Evolutionary conservation across 2,888 invertebrate species (phyloP), one percentile per base, ranked within the genome.

Genomic region (Notocelia uddmanniana): DNA sequence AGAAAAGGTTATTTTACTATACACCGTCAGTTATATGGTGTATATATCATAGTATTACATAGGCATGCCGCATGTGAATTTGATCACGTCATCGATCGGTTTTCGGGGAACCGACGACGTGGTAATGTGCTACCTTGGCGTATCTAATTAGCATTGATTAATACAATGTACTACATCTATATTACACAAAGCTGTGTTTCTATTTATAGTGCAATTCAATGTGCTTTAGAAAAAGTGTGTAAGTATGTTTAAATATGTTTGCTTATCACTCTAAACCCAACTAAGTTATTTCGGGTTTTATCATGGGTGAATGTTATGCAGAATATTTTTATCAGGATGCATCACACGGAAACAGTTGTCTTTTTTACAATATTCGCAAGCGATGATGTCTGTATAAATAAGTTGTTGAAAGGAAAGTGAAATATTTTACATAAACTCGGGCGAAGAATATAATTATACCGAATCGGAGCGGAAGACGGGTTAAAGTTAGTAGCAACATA

Each of bases 141-240:
- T 48, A 48, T 45, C 31, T 26, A 41, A 62, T 62, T 62, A 62
- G 26, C 48, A 48, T 62, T 48, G 45, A 62, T 62, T 60, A 60
- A 11, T 45, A 15, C 34, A 21, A 23, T 45, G 23, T 41, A n/a
- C 18, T 50, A 50, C 50, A n/a, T n/a, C 18, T 18, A 50, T 10
- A n/a, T 60, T 23, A 26, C 41, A 23, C 45, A 23, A 45, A 37
- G 45, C 45, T 45, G 5, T 58, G 45, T 37, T 8, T 13, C 9
- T 55, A 26, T 18, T 26, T 26, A 5, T 26, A 3, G 26, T 26
- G 26, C 5, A 3, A 26, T 26, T 3, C 2, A 26, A 26, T 5
- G 3, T 26, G 2, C 26, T n/a, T n/a, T n/a, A n/a, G n/a, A n/a
- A n/a, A n/a, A n/a, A n/a, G n/a, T n/a, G n/a, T n/a, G n/a, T n/a